Percentiles rank a stretch among this genome's conserved stretches.
These are phyloP conservation scores for Coregonus sp. DNA, from an alignment of 2,797 vertebrate species.

Conservation along the genomic window DNA sequence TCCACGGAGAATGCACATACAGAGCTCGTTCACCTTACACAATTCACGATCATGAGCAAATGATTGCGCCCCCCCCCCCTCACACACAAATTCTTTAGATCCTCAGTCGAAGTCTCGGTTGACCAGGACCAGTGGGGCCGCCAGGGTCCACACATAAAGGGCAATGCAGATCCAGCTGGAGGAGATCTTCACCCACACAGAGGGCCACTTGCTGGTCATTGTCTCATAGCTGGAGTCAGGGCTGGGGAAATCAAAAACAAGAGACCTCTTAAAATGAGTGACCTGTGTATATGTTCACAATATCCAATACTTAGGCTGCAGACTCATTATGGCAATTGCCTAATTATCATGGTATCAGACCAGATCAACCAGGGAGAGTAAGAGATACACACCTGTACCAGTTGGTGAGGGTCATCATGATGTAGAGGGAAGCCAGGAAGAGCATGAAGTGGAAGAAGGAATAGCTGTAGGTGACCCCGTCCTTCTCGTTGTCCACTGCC, in stretches of 20 bases:
- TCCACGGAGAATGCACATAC: slow-evolving; percentile 30
- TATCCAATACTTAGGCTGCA: neutral
- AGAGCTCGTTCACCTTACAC: slow-evolving; percentile 23
- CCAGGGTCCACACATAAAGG: slow-evolving; percentile 96
- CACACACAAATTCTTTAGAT: slow-evolving; percentile 17
- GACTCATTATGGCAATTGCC: neutral
- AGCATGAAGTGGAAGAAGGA: slow-evolving; percentile 99
- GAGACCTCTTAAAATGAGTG: neutral
- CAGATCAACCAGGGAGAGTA: neutral
- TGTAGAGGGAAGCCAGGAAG: slow-evolving; percentile 96
- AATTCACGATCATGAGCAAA: slow-evolving; percentile 34
- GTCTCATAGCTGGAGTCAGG: slow-evolving; percentile 85
- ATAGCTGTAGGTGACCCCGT: slow-evolving; percentile 96
- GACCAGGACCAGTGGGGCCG: slow-evolving; percentile 92
- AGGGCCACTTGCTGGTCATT: slow-evolving; percentile 96
- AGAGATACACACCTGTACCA: slow-evolving; percentile 86
- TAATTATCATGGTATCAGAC: neutral
- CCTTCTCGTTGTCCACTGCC: slow-evolving; percentile 92
- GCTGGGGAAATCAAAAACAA: slow-evolving; percentile 60
- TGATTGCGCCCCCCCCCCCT: neutral
- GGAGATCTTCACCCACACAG: slow-evolving; percentile 97
- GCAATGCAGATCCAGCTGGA: slow-evolving; percentile 97
- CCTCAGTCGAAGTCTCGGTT: slow-evolving; percentile 97
- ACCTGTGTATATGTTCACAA: neutral
- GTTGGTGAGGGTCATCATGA: slow-evolving; percentile 99